phyloP scores from a whole-genome alignment of 2,113 vertebrate genomes.

The Pelecanoides urinatrix region DNA sequence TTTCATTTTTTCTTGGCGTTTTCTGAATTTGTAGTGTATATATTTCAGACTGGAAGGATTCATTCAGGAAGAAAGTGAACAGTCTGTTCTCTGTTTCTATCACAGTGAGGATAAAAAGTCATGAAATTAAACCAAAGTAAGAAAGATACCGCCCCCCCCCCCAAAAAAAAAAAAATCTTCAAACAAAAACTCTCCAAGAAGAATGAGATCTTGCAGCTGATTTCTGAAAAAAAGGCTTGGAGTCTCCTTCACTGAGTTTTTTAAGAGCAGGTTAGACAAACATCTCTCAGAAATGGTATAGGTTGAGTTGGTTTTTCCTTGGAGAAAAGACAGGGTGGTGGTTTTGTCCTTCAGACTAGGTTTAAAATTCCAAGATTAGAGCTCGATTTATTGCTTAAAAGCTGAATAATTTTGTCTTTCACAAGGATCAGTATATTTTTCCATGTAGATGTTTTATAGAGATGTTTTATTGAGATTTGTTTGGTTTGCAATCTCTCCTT shows the following conservation, averaged over 20 bases:
- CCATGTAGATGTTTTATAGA: neutral
- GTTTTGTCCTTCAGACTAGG: fast-evolving
- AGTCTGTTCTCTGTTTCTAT: neutral
- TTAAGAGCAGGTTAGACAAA: neutral
- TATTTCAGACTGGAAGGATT: neutral
- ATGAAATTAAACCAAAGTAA: neutral
- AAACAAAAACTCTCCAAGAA: neutral
- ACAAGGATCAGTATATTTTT: neutral
- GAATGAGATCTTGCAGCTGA: neutral
- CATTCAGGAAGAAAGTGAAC: neutral
- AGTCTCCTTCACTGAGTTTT: neutral
- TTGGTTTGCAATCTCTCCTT: neutral
- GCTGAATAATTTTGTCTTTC: neutral
- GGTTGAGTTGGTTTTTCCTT: neutral
- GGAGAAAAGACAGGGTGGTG: neutral
- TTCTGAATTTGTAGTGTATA: neutral
- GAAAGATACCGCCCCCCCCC: neutral
- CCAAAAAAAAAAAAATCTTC: neutral
- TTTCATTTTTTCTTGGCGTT: neutral
- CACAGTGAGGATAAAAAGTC: fast-evolving
- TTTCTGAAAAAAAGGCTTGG: neutral
- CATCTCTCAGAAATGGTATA: fast-evolving
- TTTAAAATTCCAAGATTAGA: neutral
- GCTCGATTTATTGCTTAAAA: neutral
- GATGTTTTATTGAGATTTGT: neutral